Percentiles rank a stretch among this genome's conserved stretches.
phyloP scores from a whole-genome alignment of 2,113 vertebrate genomes.

The Mionectes macconnelli region DNA sequence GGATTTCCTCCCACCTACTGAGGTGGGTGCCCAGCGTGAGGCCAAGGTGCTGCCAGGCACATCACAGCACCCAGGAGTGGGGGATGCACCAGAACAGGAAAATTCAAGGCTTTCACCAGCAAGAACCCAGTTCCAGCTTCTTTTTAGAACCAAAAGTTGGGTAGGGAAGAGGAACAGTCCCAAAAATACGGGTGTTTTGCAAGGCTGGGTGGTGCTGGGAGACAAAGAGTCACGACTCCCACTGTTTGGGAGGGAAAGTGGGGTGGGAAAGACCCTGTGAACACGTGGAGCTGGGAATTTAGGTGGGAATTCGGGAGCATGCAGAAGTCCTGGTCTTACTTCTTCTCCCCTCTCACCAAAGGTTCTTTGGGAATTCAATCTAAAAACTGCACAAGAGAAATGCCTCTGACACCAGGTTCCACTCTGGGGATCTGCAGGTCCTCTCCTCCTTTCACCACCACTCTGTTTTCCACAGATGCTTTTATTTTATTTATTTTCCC shows the following conservation, averaged over 20 bases:
- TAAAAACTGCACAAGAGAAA: background rate
- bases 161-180: background rate
- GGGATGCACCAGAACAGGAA: fast-evolving
- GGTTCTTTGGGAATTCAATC: background rate
- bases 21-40: background rate
- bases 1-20: too few relatives aligned
- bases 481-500: background rate
- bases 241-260: fast-evolving
- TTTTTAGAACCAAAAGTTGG: fast-evolving
- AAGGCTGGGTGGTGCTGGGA: background rate
- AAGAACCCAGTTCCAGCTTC: background rate
- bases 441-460: background rate
- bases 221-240: fast-evolving
- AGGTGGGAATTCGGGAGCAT: fast-evolving
- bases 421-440: fast-evolving
- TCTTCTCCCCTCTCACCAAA: fast-evolving
- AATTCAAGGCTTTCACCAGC: background rate
- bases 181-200: fast-evolving
- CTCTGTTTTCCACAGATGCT: background rate
- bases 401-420: background rate
- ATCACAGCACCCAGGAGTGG: fast-evolving
- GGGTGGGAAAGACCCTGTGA: fast-evolving
- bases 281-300: fast-evolving
- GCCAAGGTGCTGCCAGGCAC: fast-evolving
- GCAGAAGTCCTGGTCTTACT: fast-evolving